Base-by-base conservation (phyloP, 1,140 invertebrate species). In the Rhagoletis pomonella region DNA sequence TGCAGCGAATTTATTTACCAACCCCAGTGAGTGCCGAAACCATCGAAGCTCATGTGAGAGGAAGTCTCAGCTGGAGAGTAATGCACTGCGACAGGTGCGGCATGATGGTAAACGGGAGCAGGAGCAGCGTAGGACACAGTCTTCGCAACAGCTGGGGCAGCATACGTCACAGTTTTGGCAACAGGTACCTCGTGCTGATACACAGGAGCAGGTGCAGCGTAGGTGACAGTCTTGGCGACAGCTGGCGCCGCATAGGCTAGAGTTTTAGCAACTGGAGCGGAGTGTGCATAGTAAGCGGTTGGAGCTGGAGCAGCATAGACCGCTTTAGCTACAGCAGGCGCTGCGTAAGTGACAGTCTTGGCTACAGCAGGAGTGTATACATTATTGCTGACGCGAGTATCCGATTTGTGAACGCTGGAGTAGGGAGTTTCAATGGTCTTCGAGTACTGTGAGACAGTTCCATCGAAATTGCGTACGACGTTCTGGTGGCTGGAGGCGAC, bases 391-490 rank as follows among this genome's bases (percentile, higher is more conserved):
- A 94, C 93, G 81, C 95, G 93, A 12, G 91, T 92, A 90, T 95
- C 95, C 90, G 93, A 93, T 92, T 95, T 95, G 90, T 95, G 94
- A 6, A 95, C 94, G 89, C 94, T 95, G 86, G 95, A 95, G 93
- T 94, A 95, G n/a, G 95, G 94, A 65, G 94, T 94, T 90, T 95
- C 95, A 19, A 95, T 94, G 65, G 95, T 94, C 91, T 95, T 95
- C 87, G 94, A 94, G 93, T 95, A 95, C 87, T 94, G 93, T 86
- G 95, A 95, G 4, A 95, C 93, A 17, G 94, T 95, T 89, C 95
- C 95, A 86, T 94, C 95, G 85, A 94, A 91, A 19, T 94, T 94
- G 77, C 95, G 93, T 3, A 95, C 89, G 12, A 95, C 94, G 89
- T 94, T 94, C 90, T 95, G 94, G 86, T 94, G 94, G 58, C 94